phyloP scores from a whole-genome alignment of 2,113 vertebrate species.

The Anolis carolinensis region DNA sequence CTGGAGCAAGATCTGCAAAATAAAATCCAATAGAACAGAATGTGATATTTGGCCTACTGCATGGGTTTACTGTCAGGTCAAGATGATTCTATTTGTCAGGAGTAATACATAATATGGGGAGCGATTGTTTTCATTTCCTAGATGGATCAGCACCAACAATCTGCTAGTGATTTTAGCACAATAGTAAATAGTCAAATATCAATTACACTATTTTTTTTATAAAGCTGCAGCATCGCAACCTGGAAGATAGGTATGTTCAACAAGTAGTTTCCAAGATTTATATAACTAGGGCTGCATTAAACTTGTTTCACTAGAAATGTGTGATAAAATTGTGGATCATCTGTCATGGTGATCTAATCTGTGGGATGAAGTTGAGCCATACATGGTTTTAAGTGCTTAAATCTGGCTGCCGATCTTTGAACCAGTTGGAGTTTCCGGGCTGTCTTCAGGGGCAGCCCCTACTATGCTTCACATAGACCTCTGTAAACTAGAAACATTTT shows the following conservation, averaged over 20 bases:
- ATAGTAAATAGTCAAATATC: neutral
- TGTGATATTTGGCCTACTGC: slow-evolving; percentile 7
- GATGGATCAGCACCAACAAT: slow-evolving; percentile 9
- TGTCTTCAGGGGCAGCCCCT: no score
- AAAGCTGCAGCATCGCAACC: neutral
- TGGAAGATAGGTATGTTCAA: neutral
- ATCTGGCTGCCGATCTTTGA: no score
- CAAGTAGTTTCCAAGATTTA: neutral
- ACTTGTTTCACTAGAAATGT: neutral
- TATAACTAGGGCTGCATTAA: neutral
- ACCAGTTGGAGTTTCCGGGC: no score
- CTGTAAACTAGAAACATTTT: neutral
- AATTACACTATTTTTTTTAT: neutral
- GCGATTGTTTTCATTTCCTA: slow-evolving; percentile 3
- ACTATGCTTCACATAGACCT: neutral
- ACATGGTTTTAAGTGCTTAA: neutral
- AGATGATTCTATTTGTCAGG: slow-evolving; percentile 23
- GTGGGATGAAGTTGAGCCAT: neutral
- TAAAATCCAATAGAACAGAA: slow-evolving; percentile 25
- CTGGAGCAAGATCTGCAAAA: slow-evolving; percentile 9
- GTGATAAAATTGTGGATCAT: neutral
- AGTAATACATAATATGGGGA: neutral
- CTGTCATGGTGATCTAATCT: neutral
- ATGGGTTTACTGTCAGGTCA: neutral
- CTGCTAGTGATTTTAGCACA: neutral